Evolutionary conservation across 2,888 invertebrate genomes (phyloP), one percentile per base, ranked within the genome.

Genomic region (Platycheirus rosarum): DNA sequence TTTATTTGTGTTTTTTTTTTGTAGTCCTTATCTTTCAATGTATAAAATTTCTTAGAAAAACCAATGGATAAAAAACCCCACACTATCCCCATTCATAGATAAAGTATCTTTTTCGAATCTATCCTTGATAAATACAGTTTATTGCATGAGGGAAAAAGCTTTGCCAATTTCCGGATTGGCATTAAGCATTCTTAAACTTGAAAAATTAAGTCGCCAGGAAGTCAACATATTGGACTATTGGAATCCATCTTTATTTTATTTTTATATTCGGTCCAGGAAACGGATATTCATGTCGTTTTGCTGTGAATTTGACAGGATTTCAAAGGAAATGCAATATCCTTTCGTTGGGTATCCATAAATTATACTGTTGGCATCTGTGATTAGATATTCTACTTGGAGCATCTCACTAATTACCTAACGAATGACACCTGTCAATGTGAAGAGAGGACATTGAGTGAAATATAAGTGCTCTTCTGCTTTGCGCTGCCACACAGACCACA

Each of bases 361-460:
- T 65, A 75, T 53, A 20, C 8, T 9, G 32, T 35, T 75, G 57
- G 32, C 57, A 66, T 65, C 65, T 23, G 65, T 35, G 65, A 80
- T 80, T 76, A 70, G 51, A 53, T 76, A 76, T 80, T 80, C 80
- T 53, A 71, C 75, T 76, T 76, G 76, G 46, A 65, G 65, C 40
- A 32, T 53, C 16, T 20, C 53, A 78, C 73, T 78, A 78, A 78
- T 78, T 78, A 78, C 60, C 60, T 35, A 76, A 55, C 70, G 44
- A 80, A 75, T 66, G 80, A 80, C 80, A 80, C 70, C 80, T 80
- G 76, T 53, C 76, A 76, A 62, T 76, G 40, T 44, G 57, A 40
- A 65, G 62, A 53, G 49, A 46, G 53, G 51, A 65, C 57, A 51
- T 4, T 49, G 65, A 60, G 26, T 66, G 76, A 80, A 62, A 65